Base-by-base conservation (phyloP, 1,140 invertebrate species). In the Lepidurus couesii region DNA sequence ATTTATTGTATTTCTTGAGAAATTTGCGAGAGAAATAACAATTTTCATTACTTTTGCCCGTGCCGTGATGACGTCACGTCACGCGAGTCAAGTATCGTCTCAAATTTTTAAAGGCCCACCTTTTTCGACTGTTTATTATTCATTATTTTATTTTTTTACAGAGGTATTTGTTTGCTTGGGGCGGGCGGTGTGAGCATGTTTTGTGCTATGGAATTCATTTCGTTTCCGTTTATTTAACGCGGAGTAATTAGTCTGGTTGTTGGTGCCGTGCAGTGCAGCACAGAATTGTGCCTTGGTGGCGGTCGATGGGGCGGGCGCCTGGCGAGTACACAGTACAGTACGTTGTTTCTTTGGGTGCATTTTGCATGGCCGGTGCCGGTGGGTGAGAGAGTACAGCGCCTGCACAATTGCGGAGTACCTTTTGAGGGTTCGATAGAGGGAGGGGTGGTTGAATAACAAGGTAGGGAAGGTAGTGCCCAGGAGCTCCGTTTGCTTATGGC, bases 211-310 rank as follows among this genome's bases (percentile, higher is more conserved):
- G 13, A 10, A 65, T 65, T 65, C 53, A 65, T 65, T 13, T n/a
- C 53, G 21, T 21, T 13, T 21, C 5, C 16, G 53, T 65, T 65
- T 65, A 21, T 65, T 65, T 65, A 65, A n/a, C 47, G n/a, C 53
- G 53, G 53, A 65, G 53, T 65, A 65, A 65, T 65, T 65, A 65
- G 53, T 65, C 53, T 65, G 53, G 53, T 65, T 13, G 53, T 21
- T 65, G 21, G 21, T 65, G 53, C 13, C 53, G 21, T 65, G 21
- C 8, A 65, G n/a, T 65, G 53, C 53, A 21, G 47, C 13, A 9
- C 53, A 34, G 34, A 34, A 34, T 34, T 34, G 34, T 34, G 34
- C 13, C 21, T 65, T 21, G 53, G 53, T 65, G n/a, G 34, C 21
- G 53, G 53, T 65, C 53, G 53, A 65, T 65, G 53, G 21, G 21